Evolutionary conservation across 2,797 vertebrate genomes (phyloP).

Genomic region (Gouania willdenowi): DNA sequence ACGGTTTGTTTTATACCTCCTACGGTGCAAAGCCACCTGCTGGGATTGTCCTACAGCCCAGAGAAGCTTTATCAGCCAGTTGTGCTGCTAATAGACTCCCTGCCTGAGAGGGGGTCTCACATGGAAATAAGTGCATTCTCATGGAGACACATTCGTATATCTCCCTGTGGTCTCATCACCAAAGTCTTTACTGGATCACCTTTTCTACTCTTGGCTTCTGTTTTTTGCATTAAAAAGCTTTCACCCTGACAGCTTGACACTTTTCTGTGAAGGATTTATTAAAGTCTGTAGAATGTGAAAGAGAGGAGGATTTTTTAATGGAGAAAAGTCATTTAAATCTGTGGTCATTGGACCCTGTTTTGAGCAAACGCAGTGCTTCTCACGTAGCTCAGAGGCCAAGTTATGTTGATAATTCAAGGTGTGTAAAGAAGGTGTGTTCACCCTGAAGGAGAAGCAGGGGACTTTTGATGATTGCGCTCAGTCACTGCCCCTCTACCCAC

Average conservation of each 20-base stretch:
- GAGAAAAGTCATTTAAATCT: conserved; percentile 3
- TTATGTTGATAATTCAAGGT: too few relatives aligned
- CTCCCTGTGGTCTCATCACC: conserved; percentile 11
- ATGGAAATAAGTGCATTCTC: conserved; percentile 61
- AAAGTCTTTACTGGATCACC: conserved; percentile 20
- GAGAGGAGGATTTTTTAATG: conserved; percentile 17
- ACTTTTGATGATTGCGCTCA: too few relatives aligned
- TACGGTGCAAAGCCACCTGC: conserved; percentile 32
- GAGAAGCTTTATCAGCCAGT: conserved; percentile 46
- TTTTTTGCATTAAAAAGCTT: conserved; percentile 55
- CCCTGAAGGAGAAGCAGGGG: too few relatives aligned
- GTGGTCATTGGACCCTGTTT: too few relatives aligned
- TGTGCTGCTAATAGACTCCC: conserved; percentile 58
- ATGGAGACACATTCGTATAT: conserved; percentile 40
- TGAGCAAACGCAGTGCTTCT: too few relatives aligned
- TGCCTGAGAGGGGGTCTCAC: conserved; percentile 45
- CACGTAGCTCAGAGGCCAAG: too few relatives aligned
- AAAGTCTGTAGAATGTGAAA: conserved; percentile 15
- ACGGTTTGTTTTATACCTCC: conserved; percentile 20
- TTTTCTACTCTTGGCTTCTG: conserved; percentile 38
- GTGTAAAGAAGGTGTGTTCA: too few relatives aligned
- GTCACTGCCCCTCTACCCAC: too few relatives aligned
- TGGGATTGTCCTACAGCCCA: conserved; percentile 27
- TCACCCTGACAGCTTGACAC: conserved; percentile 25
- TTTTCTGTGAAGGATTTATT: conserved; percentile 26